phyloP scores from a whole-genome alignment of 2,113 vertebrate genomes.

The Protobothrops mucrosquamatus region DNA sequence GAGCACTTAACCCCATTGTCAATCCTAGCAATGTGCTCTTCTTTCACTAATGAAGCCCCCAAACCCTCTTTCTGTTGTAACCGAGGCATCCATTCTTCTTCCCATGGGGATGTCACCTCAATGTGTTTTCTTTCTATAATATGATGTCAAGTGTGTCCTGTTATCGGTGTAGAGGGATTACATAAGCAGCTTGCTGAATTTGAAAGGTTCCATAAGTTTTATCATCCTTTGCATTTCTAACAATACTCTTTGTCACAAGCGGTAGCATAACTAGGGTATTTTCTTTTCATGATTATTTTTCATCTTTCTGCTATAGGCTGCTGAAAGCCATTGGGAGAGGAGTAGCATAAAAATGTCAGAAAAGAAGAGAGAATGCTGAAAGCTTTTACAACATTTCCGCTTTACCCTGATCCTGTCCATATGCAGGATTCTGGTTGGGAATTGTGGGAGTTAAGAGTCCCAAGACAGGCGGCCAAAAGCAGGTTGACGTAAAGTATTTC shows the following conservation, averaged over 20 bases:
- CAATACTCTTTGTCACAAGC: background rate
- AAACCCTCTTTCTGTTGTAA: background rate
- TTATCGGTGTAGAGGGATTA: background rate
- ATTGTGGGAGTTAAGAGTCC: background rate
- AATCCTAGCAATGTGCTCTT: too few relatives aligned
- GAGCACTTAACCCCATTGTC: background rate
- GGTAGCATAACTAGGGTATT: background rate
- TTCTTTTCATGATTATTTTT: background rate
- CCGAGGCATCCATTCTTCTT: background rate
- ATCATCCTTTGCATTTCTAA: background rate
- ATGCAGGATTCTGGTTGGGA: background rate
- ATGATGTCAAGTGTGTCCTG: background rate
- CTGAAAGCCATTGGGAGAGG: background rate
- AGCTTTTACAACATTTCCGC: background rate
- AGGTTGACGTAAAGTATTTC: background rate
- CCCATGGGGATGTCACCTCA: background rate
- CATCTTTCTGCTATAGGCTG: background rate
- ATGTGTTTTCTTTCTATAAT: background rate
- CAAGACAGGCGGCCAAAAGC: background rate
- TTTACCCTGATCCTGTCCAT: background rate
- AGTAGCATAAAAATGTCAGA: background rate
- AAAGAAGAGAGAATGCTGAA: background rate
- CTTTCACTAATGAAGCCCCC: too few relatives aligned
- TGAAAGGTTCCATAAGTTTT: background rate
- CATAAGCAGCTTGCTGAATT: background rate